Percentiles rank a stretch among this genome's conserved stretches.
Evolutionary conservation across 2,113 vertebrate species (phyloP).

Genomic region (Coptodon bakossiorum): DNA sequence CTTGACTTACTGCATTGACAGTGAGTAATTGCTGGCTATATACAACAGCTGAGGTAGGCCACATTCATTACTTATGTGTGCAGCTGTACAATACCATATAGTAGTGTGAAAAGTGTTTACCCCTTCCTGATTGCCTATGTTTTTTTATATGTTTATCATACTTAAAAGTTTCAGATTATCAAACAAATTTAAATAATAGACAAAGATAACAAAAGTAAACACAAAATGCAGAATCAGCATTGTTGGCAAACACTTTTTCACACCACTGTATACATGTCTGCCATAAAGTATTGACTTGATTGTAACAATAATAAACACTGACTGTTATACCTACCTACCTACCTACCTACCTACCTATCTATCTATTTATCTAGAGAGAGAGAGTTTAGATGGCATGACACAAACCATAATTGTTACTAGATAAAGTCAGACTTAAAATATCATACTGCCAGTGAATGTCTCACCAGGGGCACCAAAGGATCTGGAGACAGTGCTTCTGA

Average conservation of each 20-base stretch:
- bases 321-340: background rate
- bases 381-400: background rate
- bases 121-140: background rate
- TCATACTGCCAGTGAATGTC: background rate
- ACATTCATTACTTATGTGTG: background rate
- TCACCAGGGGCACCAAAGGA: background rate
- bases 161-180: background rate
- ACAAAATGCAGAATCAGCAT: background rate
- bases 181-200: background rate
- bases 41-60: background rate
- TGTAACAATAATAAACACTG: background rate
- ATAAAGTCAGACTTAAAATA: background rate
- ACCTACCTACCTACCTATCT: too few species aligned
- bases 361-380: too few species aligned
- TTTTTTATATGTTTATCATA: background rate
- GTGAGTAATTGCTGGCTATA: background rate
- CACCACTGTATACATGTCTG: background rate
- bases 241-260: background rate
- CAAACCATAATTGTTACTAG: background rate
- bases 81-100: background rate
- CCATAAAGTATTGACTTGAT: background rate
- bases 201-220: background rate
- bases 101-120: background rate
- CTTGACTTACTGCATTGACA: background rate
- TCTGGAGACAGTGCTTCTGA: background rate